phyloP scores from a whole-genome alignment of 2,113 vertebrate species.

The Aix galericulata region DNA sequence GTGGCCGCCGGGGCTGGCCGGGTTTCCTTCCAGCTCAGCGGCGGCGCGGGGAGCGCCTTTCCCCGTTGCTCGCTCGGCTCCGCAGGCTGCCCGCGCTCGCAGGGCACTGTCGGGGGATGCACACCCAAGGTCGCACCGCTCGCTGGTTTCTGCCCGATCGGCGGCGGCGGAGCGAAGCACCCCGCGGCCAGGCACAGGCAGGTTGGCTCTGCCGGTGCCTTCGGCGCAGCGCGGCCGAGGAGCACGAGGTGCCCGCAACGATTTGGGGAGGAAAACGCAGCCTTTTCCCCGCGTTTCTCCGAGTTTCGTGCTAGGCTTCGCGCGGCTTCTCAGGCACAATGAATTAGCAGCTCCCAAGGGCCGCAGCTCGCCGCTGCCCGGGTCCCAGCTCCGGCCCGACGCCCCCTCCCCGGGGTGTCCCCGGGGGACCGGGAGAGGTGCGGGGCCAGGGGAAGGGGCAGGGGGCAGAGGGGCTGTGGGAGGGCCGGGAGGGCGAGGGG shows the following conservation, averaged over 20 bases:
- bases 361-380: fast-evolving
- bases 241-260: background rate
- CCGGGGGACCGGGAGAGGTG: too few relatives aligned
- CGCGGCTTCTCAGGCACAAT: background rate
- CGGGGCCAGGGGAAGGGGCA: background rate
- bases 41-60: background rate
- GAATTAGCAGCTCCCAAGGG: background rate
- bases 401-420: background rate
- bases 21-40: background rate
- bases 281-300: background rate
- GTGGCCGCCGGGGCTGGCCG: background rate
- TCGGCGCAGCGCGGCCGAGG: background rate
- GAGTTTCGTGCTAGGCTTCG: background rate
- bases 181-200: too few relatives aligned
- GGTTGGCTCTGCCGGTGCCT: too few relatives aligned
- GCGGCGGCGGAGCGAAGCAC: too few relatives aligned
- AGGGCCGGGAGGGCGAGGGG: background rate
- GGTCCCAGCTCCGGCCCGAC: background rate
- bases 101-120: background rate
- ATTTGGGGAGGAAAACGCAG: background rate
- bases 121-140: background rate
- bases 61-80: background rate
- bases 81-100: background rate
- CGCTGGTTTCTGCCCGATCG: background rate
- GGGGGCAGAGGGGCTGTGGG: fast-evolving